Conservation (phyloP, 2,797 vertebrate genomes). For the Dermochelys coriacea region DNA sequence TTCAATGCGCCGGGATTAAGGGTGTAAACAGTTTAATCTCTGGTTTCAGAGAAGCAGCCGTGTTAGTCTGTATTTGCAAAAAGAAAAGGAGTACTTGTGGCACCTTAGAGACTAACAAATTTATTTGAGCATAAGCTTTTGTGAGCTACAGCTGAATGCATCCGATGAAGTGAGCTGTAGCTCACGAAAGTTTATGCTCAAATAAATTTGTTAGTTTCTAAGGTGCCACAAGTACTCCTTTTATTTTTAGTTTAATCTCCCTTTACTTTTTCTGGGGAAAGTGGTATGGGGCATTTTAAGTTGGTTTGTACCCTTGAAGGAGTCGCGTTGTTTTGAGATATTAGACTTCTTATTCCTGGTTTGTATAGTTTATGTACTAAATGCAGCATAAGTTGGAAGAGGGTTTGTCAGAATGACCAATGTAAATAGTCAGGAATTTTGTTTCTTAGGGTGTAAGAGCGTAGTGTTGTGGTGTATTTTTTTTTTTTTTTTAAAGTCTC, state of each 20-base stretch:
- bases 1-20: not conserved
- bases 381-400: not conserved
- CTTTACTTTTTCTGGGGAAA: not conserved
- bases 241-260: no score
- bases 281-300: not conserved
- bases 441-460: not conserved
- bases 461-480: no score
- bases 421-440: not conserved
- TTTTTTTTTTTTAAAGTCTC: not conserved
- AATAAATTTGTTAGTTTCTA: no score
- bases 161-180: no score
- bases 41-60: no score
- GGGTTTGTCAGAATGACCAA: not conserved
- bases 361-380: not conserved
- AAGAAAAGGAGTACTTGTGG: no score
- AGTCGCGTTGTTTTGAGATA: not conserved
- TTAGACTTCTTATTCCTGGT: not conserved
- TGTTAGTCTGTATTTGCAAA: no score
- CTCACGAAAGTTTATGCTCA: no score
- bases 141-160: no score
- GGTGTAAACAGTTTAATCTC: not conserved
- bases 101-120: no score
- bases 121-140: no score
- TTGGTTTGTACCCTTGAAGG: not conserved
- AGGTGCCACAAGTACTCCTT: no score